Evolutionary conservation across 1,140 invertebrate species (phyloP), one percentile per base, ranked within the genome.

Genomic region (Temnothorax longispinosus): DNA sequence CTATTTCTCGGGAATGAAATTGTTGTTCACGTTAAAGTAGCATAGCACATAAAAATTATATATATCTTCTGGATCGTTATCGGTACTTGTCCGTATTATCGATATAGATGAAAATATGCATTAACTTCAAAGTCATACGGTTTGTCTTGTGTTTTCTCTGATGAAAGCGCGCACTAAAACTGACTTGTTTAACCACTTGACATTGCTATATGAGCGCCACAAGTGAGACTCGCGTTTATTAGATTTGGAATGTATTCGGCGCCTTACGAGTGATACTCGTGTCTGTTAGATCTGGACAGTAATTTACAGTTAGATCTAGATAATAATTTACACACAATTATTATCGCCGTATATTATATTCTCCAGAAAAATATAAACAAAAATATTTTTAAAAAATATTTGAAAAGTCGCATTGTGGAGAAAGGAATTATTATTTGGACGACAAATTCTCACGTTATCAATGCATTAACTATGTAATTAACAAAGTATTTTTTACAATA

Each of bases 191-290:
- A 35, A 54, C 27, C 47, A 50, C 47, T 69, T 80, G 11, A 50
- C 75, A 41, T 47, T 54, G 60, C n/a, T 69, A 54, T 80, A 69
- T 54, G 10, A 80, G 62, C 77, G 62, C 77, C 47, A 2, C 62
- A 35, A 52, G 21, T 54, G n/a, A 54, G 62, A 41, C 7, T 54
- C 10, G n/a, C 18, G 47, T 52, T 67, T 52, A 80, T 67, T 80
- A 54, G 13, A 69, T 80, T 80, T 32, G 62, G 44, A 80, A 80
- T 80, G 62, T 77, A 77, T 32, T 67, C 75, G 13, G 58, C 15
- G 3, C 13, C 32, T 13, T 21, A 35, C 32, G n/a, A 11, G 10
- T 13, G 10, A 32, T 32, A 47, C 18, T 78, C 0, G 47, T 32
- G 2, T 65, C 50, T 52, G 18, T n/a, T 13, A 32, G 13, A 65